Evolutionary conservation across 2,888 invertebrate genomes (phyloP).

Genomic region (Plebejus melissa): DNA sequence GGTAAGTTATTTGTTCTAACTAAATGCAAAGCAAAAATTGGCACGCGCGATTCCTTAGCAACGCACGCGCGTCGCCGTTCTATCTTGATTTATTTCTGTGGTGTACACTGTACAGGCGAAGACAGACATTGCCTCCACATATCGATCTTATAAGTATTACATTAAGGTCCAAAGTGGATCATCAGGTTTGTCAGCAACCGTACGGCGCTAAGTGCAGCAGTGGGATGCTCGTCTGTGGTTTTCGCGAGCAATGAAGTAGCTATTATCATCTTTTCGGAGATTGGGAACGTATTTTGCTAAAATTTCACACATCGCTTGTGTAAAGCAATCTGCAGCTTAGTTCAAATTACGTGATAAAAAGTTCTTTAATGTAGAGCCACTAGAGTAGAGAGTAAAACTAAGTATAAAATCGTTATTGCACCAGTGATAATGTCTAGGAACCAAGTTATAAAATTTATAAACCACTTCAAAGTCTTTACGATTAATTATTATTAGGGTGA

Average conservation of each 20-base stretch:
- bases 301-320: slow-evolving; percentile 12
- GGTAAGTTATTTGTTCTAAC: too few relatives aligned
- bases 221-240: slow-evolving; percentile 29
- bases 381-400: too few relatives aligned
- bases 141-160: not conserved
- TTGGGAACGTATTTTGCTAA: slow-evolving; percentile 28
- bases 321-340: not conserved
- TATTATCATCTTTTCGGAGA: slow-evolving; percentile 36
- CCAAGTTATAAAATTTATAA: too few relatives aligned
- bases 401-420: too few relatives aligned
- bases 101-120: slow-evolving; percentile 8
- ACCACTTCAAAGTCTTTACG: too few relatives aligned
- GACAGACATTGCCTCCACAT: not conserved
- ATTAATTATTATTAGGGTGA: too few relatives aligned
- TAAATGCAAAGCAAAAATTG: too few relatives aligned
- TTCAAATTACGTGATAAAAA: not conserved
- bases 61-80: too few relatives aligned
- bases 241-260: slow-evolving; percentile 15
- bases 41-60: too few relatives aligned
- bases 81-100: too few relatives aligned
- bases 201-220: slow-evolving; percentile 38
- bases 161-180: not conserved
- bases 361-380: not conserved
- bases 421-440: too few relatives aligned
- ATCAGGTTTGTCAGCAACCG: slow-evolving; percentile 26